Conservation (phyloP, 2,888 invertebrate genomes). For the Lepidocyrtoides sp. region DNA sequence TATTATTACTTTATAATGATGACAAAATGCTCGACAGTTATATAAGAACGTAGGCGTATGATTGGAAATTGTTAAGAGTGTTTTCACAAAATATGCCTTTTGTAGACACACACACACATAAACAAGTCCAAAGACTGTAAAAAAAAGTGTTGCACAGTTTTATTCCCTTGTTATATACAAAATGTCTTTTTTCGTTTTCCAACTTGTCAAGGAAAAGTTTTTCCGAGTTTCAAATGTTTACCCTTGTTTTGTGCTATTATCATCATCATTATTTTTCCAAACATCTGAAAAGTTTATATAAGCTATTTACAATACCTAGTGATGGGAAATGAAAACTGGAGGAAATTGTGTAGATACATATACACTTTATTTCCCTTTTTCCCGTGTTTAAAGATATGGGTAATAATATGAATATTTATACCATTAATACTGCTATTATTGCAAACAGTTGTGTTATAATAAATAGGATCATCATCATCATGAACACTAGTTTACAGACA, state of each 20-base stretch:
- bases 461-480: not conserved
- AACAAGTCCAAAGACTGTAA: no score
- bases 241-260: conserved; percentile 43
- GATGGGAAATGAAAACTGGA: not conserved
- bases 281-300: conserved; percentile 26
- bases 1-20: not conserved
- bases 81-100: not conserved
- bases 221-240: conserved; percentile 46
- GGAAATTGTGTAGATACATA: not conserved
- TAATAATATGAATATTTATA: not conserved
- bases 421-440: conserved; percentile 23
- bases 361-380: not conserved
- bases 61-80: conserved; percentile 41
- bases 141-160: not conserved
- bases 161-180: not conserved
- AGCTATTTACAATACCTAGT: not conserved
- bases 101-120: not conserved
- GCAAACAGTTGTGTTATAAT: not conserved
- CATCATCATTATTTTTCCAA: conserved; percentile 40
- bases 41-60: conserved; percentile 5
- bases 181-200: conserved; percentile 25
- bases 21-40: not conserved
- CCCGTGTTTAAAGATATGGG: not conserved
- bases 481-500: conserved; percentile 39
- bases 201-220: conserved; percentile 27